Evolutionary conservation across 2,888 invertebrate species (phyloP), one percentile per base, ranked within the genome.

Genomic region (Teleogryllus oceanicus): DNA sequence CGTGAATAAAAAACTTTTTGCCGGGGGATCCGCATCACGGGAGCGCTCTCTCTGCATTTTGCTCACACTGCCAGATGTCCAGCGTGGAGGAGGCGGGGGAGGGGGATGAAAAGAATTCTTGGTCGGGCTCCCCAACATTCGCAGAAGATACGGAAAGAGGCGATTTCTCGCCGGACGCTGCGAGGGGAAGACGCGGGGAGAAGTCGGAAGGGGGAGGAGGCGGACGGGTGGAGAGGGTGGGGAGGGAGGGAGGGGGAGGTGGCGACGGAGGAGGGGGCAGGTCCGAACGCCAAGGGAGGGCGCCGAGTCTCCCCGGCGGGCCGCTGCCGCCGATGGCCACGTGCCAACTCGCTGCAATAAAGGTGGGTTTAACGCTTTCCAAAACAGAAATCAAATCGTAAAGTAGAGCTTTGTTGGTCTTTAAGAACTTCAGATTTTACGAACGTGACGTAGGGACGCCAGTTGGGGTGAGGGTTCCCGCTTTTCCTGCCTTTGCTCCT

Each of bases 341-440:
- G 62, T 62, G 62, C 62, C 62, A 62, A 62, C 62, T n/a, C 62
- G 13, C 62, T n/a, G 62, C 62, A 62, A n/a, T 62, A 62, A 62
- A 62, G 62, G 62, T n/a, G 62, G 62, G n/a, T 62, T 18, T 62
- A 62, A n/a, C 13, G 62, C 62, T 62, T 62, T 62, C 62, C n/a
- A 62, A 62, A 62, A 62, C 62, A 62, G n/a, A 62, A 62, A 62
- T 62, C 62, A 62, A 62, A 62, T 62, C 62, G 62, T 62, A 62
- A 62, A 62, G 16, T 62, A 62, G 62, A 18, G 62, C 16, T 62
- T 62, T 62, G 62, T 62, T 62, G 62, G 62, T 62, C 62, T 62
- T n/a, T 62, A 62, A 62, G 62, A n/a, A 62, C 62, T 62, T 62
- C 62, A 62, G n/a, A 62, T 62, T 62, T 62, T 62, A 62, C n/a